These are phyloP conservation scores for Drosophila kanekoi DNA, from an alignment of 2,888 invertebrate species.

Conservation along the genomic window DNA sequence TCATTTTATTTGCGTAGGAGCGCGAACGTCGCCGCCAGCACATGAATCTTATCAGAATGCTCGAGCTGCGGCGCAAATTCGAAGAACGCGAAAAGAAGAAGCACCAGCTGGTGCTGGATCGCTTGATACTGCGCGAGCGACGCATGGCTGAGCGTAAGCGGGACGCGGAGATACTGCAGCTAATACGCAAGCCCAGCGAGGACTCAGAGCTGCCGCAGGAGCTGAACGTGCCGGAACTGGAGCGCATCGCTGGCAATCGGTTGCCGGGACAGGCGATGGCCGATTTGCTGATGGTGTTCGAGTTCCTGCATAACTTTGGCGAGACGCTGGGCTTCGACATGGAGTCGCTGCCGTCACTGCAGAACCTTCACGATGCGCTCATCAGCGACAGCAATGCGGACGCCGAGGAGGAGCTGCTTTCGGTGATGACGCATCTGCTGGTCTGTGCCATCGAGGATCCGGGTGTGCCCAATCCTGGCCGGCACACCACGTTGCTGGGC, in stretches of 20 bases:
- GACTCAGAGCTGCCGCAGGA: slow-evolving; percentile 94
- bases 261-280: slow-evolving; percentile 95
- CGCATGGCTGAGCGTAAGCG: slow-evolving; percentile 90
- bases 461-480: slow-evolving; percentile 94
- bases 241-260: slow-evolving; percentile 92
- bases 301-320: slow-evolving; percentile 98
- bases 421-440: slow-evolving; percentile 94
- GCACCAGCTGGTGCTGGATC: slow-evolving; percentile 90
- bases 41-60: slow-evolving; percentile 93
- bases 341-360: slow-evolving; percentile 94
- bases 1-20: slow-evolving; percentile 87
- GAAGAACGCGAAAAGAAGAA: slow-evolving; percentile 92
- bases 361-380: slow-evolving; percentile 94
- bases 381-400: slow-evolving; percentile 91
- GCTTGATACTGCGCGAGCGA: slow-evolving; percentile 93
- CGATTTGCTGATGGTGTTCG: slow-evolving; percentile 97
- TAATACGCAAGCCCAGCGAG: slow-evolving; percentile 93
- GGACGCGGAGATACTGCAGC: slow-evolving; percentile 89
- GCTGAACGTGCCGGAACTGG: slow-evolving; percentile 89
- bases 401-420: slow-evolving; percentile 93
- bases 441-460: slow-evolving; percentile 97
- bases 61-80: slow-evolving; percentile 94
- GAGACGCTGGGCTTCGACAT: slow-evolving; percentile 97
- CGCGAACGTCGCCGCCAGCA: slow-evolving; percentile 95
- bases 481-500: slow-evolving; percentile 95